These are phyloP conservation scores for Erebia epiphron DNA, from an alignment of 2,888 invertebrate species.

Conservation along the genomic window DNA sequence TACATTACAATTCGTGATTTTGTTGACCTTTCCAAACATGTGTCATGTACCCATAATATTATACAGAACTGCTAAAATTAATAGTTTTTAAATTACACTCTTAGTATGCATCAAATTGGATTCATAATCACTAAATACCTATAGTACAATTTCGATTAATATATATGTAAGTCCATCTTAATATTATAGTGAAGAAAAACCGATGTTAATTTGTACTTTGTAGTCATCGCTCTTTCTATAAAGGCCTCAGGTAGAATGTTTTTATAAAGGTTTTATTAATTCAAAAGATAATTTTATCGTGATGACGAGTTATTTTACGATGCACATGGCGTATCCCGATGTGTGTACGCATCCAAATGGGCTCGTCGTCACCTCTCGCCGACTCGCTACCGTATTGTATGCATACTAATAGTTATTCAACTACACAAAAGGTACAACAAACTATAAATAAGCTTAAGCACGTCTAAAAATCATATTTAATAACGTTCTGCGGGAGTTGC, in stretches of 20 bases:
- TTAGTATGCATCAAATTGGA: too few relatives aligned
- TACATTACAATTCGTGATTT: too few relatives aligned
- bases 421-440: slow-evolving; percentile 35
- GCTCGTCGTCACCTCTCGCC: slow-evolving; percentile 72
- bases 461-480: slow-evolving; percentile 43
- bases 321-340: slow-evolving; percentile 56
- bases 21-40: too few relatives aligned
- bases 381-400: slow-evolving; percentile 56
- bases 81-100: too few relatives aligned
- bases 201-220: not conserved
- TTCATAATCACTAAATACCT: too few relatives aligned
- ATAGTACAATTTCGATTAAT: too few relatives aligned
- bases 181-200: too few relatives aligned
- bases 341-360: slow-evolving; percentile 69
- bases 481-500: slow-evolving; percentile 24
- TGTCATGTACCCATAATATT: too few relatives aligned
- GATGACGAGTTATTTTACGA: slow-evolving; percentile 48
- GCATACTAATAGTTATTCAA: slow-evolving; percentile 66
- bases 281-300: slow-evolving; percentile 57
- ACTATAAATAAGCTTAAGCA: slow-evolving; percentile 40
- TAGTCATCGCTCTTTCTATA: slow-evolving; percentile 20
- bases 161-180: too few relatives aligned
- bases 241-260: slow-evolving; percentile 41
- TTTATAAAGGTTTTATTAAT: slow-evolving; percentile 53
- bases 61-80: too few relatives aligned